Conservation (phyloP, 1,140 invertebrate species). For the Helicoverpa armigera region DNA sequence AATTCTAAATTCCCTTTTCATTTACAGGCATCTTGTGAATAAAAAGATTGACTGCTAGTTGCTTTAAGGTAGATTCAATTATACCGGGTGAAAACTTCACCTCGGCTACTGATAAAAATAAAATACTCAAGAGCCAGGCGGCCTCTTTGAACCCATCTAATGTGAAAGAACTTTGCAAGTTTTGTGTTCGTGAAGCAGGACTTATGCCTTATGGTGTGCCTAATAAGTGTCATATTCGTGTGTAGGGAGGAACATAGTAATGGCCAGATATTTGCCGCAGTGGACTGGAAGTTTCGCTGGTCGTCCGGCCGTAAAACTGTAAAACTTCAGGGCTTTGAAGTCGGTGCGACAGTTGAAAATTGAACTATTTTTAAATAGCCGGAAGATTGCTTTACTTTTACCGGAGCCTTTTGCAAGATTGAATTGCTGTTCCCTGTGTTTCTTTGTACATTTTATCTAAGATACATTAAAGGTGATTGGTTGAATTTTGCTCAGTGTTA, state of each 20-base stretch:
- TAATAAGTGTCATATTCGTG: constrained; percentile 30
- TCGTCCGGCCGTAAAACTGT: constrained; percentile 41
- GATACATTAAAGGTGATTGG: too few species aligned
- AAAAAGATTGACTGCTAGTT: constrained; percentile 23
- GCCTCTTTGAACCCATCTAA: constrained; percentile 44
- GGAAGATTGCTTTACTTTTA: constrained; percentile 37
- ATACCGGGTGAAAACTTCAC: constrained; percentile 22
- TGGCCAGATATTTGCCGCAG: neutral
- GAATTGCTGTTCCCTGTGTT: neutral
- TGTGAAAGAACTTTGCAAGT: constrained; percentile 25
- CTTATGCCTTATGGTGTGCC: constrained; percentile 4
- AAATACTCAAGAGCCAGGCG: constrained; percentile 14
- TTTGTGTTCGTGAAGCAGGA: neutral
- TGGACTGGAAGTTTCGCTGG: constrained; percentile 41
- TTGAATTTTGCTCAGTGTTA: too few species aligned
- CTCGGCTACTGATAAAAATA: constrained; percentile 38
- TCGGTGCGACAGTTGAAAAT: constrained; percentile 43
- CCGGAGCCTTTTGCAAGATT: constrained; percentile 7
- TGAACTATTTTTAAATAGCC: constrained; percentile 21
- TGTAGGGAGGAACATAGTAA: constrained; percentile 1
- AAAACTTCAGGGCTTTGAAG: constrained; percentile 44
- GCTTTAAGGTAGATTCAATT: constrained; percentile 47
- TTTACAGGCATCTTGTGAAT: neutral
- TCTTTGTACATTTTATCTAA: too few species aligned
- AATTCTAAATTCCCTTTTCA: constrained; percentile 14